These are phyloP conservation scores for Ophion costatus DNA, from an alignment of 2,888 invertebrate species.

Conservation along the genomic window DNA sequence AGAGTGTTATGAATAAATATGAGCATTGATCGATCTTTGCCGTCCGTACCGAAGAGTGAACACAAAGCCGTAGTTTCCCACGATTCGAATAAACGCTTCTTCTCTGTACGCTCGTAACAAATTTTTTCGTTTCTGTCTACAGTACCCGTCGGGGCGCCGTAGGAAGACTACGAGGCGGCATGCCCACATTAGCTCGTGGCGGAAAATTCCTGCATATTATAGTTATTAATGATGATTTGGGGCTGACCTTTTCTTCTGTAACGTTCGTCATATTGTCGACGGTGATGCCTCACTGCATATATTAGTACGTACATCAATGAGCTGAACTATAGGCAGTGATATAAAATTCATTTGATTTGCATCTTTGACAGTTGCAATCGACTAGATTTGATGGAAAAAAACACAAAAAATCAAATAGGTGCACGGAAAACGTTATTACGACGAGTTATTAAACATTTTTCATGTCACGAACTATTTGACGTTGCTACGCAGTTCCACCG, in stretches of 20 bases:
- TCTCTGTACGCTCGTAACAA: conserved; percentile 41
- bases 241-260: conserved; percentile 36
- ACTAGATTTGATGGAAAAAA: conserved; percentile 5
- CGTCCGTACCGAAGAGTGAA: conserved; percentile 44
- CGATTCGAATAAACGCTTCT: conserved; percentile 40
- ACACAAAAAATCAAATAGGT: neutral
- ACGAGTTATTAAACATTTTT: conserved; percentile 64
- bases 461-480: conserved; percentile 58
- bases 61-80: conserved; percentile 54
- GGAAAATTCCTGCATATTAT: conserved; percentile 53
- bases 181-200: conserved; percentile 25
- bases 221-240: conserved; percentile 63
- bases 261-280: conserved; percentile 36
- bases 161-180: conserved; percentile 32
- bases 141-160: conserved; percentile 8
- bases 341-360: conserved; percentile 44
- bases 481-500: conserved; percentile 21
- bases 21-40: conserved; percentile 51
- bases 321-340: conserved; percentile 1
- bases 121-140: conserved; percentile 52
- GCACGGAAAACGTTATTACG: conserved; percentile 16
- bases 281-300: conserved; percentile 7
- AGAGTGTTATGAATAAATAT: conserved; percentile 64
- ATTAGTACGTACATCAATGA: conserved; percentile 27
- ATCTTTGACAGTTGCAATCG: neutral